Base-by-base conservation (phyloP, 2,888 invertebrate genomes). In the Caenorhabditis sp. region DNA sequence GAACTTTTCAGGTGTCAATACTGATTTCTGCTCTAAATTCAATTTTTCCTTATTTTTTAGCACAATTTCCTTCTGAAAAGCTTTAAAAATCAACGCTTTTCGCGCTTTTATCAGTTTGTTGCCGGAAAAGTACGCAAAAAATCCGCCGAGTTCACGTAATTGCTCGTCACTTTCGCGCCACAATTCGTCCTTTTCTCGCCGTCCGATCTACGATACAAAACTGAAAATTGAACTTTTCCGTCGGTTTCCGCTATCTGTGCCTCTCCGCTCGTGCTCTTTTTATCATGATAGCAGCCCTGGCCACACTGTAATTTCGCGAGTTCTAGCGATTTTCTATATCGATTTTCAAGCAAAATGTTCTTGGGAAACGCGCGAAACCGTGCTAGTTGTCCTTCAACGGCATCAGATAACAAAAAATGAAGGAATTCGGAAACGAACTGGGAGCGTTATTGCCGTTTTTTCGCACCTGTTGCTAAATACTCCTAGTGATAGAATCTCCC, bases 391-490 rank as follows among this genome's bases (percentile, higher is more conserved):
- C 26, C 15, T 48, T 46, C 11, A 30, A 27, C 48, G 30, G 15
- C 27, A 46, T 46, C 46, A 48, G 50, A 50, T 50, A 48, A 48
- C 2, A 15, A 24, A 22, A 15, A 48, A 22, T n/a, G 20, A 43
- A 7, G 17, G 8, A 24, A 20, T 2, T 8, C 15, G 26, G 24
- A 3, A 13, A 22, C 13, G 26, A 46, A 46, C n/a, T n/a, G n/a
- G n/a, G n/a, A 46, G 13, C 5, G 20, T 43, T n/a, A 43, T 43
- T 4, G n/a, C 43, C 43, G 17, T 17, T 43, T 43, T 20, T 43
- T 20, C n/a, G 4, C 13, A 8, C 43, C n/a, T n/a, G 5, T 2
- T 20, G 43, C 43, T 5, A 20, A 43, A 43, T 20, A 43, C 15
- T 6, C 7, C 7, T 9, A 30, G 9, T 9, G 43, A 43, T 43